A percentile compares a stretch with the other conserved stretches of the same genome.
These are phyloP conservation scores for Leistus spinibarbis DNA, from an alignment of 2,888 invertebrate species.

Conservation along the genomic window DNA sequence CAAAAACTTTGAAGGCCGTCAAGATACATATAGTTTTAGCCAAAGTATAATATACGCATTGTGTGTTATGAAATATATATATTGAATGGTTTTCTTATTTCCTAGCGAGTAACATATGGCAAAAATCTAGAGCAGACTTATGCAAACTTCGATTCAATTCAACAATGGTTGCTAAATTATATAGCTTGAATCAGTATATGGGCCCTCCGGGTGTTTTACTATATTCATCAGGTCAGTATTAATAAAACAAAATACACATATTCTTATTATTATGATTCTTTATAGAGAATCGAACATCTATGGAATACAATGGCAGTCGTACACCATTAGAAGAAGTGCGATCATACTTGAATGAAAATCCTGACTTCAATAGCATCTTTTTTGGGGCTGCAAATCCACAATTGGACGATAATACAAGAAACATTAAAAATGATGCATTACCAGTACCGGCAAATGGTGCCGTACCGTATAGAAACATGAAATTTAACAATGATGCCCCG, in stretches of 20 bases:
- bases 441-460: neutral
- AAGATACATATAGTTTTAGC: conserved; percentile 61
- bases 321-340: conserved; percentile 50
- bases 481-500: conserved; percentile 42
- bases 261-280: neutral
- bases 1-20: conserved; percentile 56
- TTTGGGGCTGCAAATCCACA: conserved; percentile 14
- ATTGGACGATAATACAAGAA: neutral
- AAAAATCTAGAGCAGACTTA: conserved; percentile 60
- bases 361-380: conserved; percentile 43
- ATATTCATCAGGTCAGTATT: conserved; percentile 68
- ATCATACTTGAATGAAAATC: conserved; percentile 51
- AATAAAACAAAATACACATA: neutral
- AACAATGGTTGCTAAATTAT: conserved; percentile 68
- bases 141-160: conserved; percentile 74
- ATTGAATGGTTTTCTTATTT: neutral
- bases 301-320: conserved; percentile 52
- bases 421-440: too few relatives aligned
- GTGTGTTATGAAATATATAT: neutral
- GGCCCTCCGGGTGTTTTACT: conserved; percentile 74
- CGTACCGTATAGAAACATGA: conserved; percentile 35
- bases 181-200: conserved; percentile 69
- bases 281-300: conserved; percentile 47
- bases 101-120: conserved; percentile 35
- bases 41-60: conserved; percentile 48